These are phyloP conservation scores for Erebia palarica DNA, from an alignment of 2,888 invertebrate genomes.

Conservation along the genomic window DNA sequence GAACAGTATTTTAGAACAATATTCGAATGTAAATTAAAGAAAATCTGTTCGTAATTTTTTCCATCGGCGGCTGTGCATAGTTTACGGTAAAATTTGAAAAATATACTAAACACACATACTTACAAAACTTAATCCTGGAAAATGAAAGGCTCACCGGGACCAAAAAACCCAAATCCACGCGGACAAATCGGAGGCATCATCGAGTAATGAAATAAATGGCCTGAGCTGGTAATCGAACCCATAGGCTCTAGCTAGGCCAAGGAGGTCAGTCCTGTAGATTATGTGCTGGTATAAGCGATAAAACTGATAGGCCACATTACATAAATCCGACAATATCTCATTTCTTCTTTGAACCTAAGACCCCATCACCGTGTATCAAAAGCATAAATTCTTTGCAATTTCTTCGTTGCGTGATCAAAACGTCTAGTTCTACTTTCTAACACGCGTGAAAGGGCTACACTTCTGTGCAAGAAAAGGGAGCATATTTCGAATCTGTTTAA, in stretches of 20 bases:
- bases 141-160: too few relatives aligned
- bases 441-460: constrained; percentile 77
- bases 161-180: too few relatives aligned
- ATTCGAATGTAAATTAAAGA: too few relatives aligned
- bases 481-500: not conserved
- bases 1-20: too few relatives aligned
- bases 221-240: not conserved
- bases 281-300: constrained; percentile 11
- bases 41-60: too few relatives aligned
- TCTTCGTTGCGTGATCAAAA: constrained; percentile 76
- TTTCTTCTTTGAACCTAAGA: constrained; percentile 59
- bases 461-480: constrained; percentile 47
- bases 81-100: too few relatives aligned
- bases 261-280: constrained; percentile 10
- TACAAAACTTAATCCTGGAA: too few relatives aligned
- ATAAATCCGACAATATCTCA: constrained; percentile 44
- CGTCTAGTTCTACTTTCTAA: constrained; percentile 78
- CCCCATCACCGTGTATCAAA: constrained; percentile 70
- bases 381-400: constrained; percentile 81
- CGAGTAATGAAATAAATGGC: not conserved
- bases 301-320: constrained; percentile 27
- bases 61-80: too few relatives aligned
- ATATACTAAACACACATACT: too few relatives aligned
- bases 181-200: too few relatives aligned
- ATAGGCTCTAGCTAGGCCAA: not conserved